These are phyloP conservation scores for Dryobates pubescens DNA, from an alignment of 2,797 vertebrate species.

Conservation along the genomic window DNA sequence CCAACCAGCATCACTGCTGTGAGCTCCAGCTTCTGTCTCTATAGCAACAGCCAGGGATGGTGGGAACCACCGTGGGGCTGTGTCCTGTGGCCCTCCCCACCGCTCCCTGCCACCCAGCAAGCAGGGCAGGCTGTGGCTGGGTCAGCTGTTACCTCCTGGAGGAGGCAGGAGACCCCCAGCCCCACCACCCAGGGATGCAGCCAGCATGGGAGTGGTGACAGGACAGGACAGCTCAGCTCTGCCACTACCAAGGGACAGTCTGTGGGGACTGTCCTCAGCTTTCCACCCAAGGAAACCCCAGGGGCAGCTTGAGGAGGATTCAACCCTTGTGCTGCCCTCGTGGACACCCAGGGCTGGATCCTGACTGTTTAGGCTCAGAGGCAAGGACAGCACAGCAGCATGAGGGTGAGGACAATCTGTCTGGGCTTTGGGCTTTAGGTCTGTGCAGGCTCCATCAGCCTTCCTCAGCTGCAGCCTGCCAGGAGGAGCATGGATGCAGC, in stretches of 20 bases:
- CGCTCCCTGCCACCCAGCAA: background rate
- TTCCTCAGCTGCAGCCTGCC: background rate
- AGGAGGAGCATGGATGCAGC: background rate
- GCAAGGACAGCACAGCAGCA: background rate
- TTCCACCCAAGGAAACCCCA: background rate
- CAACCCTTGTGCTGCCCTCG: background rate
- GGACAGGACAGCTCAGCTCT: background rate
- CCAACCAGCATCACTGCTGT: background rate
- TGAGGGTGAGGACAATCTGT: background rate
- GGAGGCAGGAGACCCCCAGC: background rate
- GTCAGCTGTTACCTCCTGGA: background rate
- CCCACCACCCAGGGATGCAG: accelerated
- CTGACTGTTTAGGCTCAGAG: background rate
- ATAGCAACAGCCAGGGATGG: constrained; percentile 47
- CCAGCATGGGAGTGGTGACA: accelerated
- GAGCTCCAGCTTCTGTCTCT: constrained; percentile 25
- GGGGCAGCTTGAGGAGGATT: background rate
- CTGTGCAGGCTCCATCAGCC: background rate
- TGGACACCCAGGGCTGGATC: background rate
- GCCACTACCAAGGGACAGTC: background rate
- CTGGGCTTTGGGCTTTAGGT: background rate
- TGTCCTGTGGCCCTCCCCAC: background rate
- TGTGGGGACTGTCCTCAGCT: background rate
- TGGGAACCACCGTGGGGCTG: accelerated
- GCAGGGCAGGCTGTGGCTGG: background rate